Conservation (phyloP, 2,888 invertebrate genomes). For the Lycophotia porphyrea region DNA sequence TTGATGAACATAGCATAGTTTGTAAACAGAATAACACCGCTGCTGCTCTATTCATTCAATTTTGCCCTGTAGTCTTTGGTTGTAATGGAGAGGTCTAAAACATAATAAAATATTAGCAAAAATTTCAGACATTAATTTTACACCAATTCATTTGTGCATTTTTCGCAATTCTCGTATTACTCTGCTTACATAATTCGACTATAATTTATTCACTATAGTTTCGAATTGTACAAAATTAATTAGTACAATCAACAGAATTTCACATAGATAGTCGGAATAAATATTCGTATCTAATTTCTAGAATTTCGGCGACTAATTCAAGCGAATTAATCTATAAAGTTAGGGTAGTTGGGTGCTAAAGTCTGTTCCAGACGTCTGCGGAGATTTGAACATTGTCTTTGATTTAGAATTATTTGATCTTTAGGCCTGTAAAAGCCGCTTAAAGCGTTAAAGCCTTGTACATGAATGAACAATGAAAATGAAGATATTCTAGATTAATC, state of each 20-base stretch:
- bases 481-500: neutral
- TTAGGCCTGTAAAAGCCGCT: slow-evolving; percentile 3
- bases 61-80: no score
- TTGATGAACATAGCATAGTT: neutral
- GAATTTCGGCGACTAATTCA: slow-evolving; percentile 18
- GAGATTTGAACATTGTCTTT: slow-evolving; percentile 32
- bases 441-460: neutral
- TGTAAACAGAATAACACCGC: neutral
- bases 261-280: slow-evolving; percentile 19
- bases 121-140: neutral
- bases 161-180: neutral
- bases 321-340: slow-evolving; percentile 39
- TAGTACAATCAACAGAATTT: slow-evolving; percentile 32
- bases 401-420: slow-evolving; percentile 32
- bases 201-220: neutral
- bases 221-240: slow-evolving; percentile 20
- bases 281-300: slow-evolving; percentile 15
- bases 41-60: neutral
- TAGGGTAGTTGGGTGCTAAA: neutral
- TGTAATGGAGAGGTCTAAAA: neutral
- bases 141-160: neutral
- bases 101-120: neutral
- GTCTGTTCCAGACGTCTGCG: slow-evolving; percentile 4
- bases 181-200: neutral
- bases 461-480: neutral